A percentile compares a stretch with the other conserved stretches of the same genome.
These are phyloP conservation scores for Wasmannia auropunctata DNA, from an alignment of 1,140 invertebrate species.

Conservation along the genomic window DNA sequence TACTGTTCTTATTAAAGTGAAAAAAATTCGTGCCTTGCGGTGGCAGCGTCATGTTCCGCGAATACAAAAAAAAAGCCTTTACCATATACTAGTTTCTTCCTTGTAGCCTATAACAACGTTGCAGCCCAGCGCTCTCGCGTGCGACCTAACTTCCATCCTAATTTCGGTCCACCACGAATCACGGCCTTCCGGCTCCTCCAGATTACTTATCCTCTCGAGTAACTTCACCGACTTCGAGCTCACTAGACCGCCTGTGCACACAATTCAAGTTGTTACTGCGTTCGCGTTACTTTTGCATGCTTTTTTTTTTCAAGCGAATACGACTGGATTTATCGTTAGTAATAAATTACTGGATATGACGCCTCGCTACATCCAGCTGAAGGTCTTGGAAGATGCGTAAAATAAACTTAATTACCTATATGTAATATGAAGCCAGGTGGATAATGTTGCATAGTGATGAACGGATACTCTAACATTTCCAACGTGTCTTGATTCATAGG, in stretches of 20 bases:
- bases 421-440: slow-evolving; percentile 95
- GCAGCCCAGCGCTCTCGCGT: slow-evolving; percentile 95
- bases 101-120: slow-evolving; percentile 97
- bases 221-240: slow-evolving; percentile 95
- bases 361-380: background rate
- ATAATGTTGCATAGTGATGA: slow-evolving; percentile 96
- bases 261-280: background rate
- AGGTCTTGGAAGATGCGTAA: background rate
- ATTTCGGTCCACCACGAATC: slow-evolving; percentile 98
- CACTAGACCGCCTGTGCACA: slow-evolving; percentile 91
- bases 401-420: slow-evolving; percentile 88
- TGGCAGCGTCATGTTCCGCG: background rate
- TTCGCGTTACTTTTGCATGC: background rate
- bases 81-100: slow-evolving; percentile 96
- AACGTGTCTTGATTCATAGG: slow-evolving; percentile 90
- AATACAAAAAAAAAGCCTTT: slow-evolving; percentile 74
- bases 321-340: background rate
- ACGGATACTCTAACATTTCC: slow-evolving; percentile 97
- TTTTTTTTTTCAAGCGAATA: background rate
- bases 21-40: background rate
- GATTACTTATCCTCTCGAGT: slow-evolving; percentile 91
- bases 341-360: background rate
- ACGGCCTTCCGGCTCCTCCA: slow-evolving; percentile 95
- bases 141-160: slow-evolving; percentile 96
- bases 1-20: background rate